These are phyloP conservation scores for Paracentrotus lividus DNA, from an alignment of 53 echinoderm and acorn worm genomes.

Conservation along the genomic window DNA sequence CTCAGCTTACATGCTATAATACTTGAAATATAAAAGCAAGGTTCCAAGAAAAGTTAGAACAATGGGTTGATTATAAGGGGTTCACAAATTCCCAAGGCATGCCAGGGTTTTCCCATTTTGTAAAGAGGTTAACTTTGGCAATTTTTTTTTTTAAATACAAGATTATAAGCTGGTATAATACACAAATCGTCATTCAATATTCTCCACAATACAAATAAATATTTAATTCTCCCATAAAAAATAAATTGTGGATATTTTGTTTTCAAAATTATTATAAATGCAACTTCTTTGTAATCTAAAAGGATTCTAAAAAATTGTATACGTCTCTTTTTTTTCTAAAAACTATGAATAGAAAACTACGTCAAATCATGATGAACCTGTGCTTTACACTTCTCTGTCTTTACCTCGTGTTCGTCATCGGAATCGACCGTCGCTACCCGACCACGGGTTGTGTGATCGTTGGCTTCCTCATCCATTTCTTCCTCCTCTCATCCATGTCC, in stretches of 20 bases:
- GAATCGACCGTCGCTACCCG: constrained; percentile 71
- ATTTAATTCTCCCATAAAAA: not conserved
- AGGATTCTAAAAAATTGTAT: not conserved
- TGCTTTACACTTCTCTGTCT: constrained; percentile 81
- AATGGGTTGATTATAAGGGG: too few relatives aligned
- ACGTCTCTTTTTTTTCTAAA: not conserved
- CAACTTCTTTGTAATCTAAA: not conserved
- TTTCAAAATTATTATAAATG: not conserved
- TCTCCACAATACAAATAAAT: too few relatives aligned
- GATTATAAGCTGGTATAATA: not conserved
- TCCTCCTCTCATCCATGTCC: not conserved
- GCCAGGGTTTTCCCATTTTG: too few relatives aligned
- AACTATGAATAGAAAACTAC: constrained; percentile 70
- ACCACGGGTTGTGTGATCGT: not conserved
- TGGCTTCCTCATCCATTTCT: not conserved
- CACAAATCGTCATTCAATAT: too few relatives aligned
- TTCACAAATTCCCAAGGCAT: too few relatives aligned
- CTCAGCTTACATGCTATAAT: too few relatives aligned
- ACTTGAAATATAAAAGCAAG: too few relatives aligned
- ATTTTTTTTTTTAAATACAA: not conserved
- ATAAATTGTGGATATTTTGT: too few relatives aligned
- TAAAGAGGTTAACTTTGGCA: too few relatives aligned
- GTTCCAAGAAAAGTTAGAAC: too few relatives aligned
- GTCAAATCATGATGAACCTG: constrained; percentile 82
- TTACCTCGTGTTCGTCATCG: constrained; percentile 79